Conservation (phyloP, 2,888 invertebrate species). For the Patella pellucida region DNA sequence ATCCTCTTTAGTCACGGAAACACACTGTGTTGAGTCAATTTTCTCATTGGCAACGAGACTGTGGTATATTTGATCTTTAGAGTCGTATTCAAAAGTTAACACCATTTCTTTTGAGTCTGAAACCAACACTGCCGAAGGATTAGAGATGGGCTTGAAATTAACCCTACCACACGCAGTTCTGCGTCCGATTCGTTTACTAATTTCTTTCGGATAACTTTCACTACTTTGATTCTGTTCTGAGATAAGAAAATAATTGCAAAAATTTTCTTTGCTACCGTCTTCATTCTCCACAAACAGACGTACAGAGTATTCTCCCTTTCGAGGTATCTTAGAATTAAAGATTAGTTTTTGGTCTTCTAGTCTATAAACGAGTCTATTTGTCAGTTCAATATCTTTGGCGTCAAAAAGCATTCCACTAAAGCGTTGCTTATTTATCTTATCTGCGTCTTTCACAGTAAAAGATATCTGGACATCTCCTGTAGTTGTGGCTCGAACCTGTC, state of each 20-base stretch:
- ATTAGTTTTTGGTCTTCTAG: constrained; percentile 37
- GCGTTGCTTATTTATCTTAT: constrained; percentile 26
- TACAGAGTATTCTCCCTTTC: constrained; percentile 47
- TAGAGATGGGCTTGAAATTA: constrained; percentile 19
- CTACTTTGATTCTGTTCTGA: constrained; percentile 26
- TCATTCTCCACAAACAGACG: constrained; percentile 39
- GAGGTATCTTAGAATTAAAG: constrained; percentile 42
- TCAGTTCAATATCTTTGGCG: constrained; percentile 34
- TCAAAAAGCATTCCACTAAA: constrained; percentile 24
- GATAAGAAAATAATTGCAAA: constrained; percentile 60
- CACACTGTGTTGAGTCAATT: constrained; percentile 28
- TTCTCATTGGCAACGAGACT: constrained; percentile 21
- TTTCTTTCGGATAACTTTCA: constrained; percentile 29
- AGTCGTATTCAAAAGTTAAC: constrained; percentile 35
- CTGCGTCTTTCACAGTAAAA: constrained; percentile 35
- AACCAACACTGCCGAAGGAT: constrained; percentile 16
- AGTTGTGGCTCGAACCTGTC: constrained; percentile 34
- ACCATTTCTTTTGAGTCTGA: constrained; percentile 40
- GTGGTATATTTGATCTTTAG: constrained; percentile 18
- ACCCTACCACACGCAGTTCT: constrained; percentile 21
- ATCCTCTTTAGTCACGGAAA: constrained; percentile 24
- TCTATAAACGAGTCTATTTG: constrained; percentile 36
- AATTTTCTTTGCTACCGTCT: constrained; percentile 45
- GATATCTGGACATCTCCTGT: constrained; percentile 40
- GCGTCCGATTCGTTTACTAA: constrained; percentile 26